Conservation (phyloP, 2,797 vertebrate species). For the Centroberyx gerrardi region DNA sequence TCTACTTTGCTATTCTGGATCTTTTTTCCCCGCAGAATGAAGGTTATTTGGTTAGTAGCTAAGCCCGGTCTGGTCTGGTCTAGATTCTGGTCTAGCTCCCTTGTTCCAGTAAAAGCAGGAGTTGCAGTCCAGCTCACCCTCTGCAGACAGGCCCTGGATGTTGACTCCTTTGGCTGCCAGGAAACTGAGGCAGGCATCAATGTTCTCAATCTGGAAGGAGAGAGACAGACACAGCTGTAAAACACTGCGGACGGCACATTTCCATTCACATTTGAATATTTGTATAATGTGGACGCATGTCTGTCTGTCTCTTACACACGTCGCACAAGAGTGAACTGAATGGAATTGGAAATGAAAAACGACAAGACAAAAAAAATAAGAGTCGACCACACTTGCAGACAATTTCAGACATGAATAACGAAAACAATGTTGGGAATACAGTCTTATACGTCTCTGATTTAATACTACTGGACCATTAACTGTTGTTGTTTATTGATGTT, state of each 20-base stretch:
- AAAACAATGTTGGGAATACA: slow-evolving; percentile 3
- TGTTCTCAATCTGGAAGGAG: slow-evolving; percentile 94
- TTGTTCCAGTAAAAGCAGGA: slow-evolving; percentile 18
- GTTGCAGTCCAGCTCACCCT: slow-evolving; percentile 88
- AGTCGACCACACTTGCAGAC: too few relatives aligned
- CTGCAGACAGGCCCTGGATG: slow-evolving; percentile 97
- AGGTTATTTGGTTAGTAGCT: not conserved
- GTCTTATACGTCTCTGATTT: not conserved
- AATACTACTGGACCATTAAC: not conserved
- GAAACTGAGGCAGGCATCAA: slow-evolving; percentile 97
- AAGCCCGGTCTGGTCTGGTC: not conserved
- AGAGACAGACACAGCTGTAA: slow-evolving; percentile 46
- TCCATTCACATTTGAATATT: slow-evolving; percentile 61
- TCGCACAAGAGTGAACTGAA: not conserved
- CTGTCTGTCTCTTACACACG: slow-evolving; percentile 28
- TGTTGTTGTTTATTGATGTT: too few relatives aligned
- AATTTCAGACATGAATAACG: not conserved
- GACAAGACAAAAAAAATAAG: not conserved
- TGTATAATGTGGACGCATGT: slow-evolving; percentile 23
- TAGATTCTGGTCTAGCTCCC: not conserved
- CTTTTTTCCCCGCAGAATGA: not conserved
- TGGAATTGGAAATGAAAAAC: slow-evolving; percentile 4
- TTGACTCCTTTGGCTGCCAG: slow-evolving; percentile 98
- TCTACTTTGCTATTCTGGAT: not conserved
- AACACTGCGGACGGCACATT: slow-evolving; percentile 43